Evolutionary conservation across 2,113 vertebrate species (phyloP).

Genomic region (Smithornis capensis): DNA sequence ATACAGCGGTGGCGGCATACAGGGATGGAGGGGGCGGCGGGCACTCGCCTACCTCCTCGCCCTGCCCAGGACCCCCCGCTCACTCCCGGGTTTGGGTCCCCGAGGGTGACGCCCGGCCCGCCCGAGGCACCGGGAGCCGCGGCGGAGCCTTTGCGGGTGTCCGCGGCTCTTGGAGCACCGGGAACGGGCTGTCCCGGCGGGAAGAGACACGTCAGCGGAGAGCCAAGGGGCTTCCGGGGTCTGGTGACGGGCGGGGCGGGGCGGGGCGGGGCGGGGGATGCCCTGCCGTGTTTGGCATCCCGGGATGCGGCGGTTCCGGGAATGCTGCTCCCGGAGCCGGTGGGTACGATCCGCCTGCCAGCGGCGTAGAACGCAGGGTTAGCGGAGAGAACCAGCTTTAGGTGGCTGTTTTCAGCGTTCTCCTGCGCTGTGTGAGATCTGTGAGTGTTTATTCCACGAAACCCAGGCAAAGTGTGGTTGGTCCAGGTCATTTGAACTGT

Average conservation of each 20-base stretch:
- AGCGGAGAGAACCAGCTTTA: accelerated
- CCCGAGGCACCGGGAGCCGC: no score
- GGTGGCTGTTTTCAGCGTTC: accelerated
- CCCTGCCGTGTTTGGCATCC: not conserved
- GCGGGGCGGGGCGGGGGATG: not conserved
- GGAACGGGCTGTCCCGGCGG: not conserved
- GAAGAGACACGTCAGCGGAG: not conserved
- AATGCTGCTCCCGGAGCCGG: not conserved
- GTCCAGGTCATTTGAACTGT: accelerated
- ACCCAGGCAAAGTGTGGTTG: accelerated
- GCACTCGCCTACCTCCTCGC: no score
- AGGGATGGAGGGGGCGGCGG: not conserved
- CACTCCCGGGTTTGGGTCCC: not conserved
- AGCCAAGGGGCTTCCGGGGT: not conserved
- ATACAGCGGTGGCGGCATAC: no score
- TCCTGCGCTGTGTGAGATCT: accelerated
- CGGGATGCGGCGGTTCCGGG: accelerated
- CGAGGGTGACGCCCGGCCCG: not conserved
- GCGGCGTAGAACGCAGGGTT: no score
- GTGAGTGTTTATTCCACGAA: not conserved
- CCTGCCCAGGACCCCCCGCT: not conserved
- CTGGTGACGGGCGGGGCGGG: no score
- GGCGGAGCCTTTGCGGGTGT: not conserved
- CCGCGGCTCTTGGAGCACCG: not conserved
- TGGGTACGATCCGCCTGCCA: no score